phyloP scores from a whole-genome alignment of 2,113 vertebrate species.

The Pelecanoides urinatrix region DNA sequence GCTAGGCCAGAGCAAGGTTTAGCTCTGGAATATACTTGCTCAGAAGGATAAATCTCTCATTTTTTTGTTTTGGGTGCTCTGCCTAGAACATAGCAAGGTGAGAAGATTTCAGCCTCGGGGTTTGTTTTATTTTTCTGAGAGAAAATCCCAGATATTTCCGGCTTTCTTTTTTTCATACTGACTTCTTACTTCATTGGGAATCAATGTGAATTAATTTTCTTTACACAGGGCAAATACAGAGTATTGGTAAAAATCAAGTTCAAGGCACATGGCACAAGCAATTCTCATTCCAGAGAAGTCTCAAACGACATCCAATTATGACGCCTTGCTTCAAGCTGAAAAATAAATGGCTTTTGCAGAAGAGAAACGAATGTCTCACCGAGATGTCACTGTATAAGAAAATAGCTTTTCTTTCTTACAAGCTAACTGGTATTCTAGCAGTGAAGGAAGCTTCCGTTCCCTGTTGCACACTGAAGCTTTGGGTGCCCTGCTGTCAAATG shows the following conservation, averaged over 20 bases:
- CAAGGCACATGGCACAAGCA: not conserved
- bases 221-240: not conserved
- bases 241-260: not conserved
- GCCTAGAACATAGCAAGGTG: not conserved
- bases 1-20: not conserved
- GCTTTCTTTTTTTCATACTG: not conserved
- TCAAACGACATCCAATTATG: not conserved
- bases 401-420: not conserved
- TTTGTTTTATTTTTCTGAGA: not conserved
- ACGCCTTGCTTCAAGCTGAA: not conserved
- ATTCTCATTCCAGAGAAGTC: not conserved
- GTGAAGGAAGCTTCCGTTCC: not conserved
- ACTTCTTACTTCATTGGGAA: not conserved
- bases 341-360: not conserved
- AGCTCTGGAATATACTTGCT: not conserved
- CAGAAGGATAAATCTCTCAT: not conserved
- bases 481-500: not conserved
- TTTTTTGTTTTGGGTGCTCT: not conserved
- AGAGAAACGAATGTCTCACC: not conserved
- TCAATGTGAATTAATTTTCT: not conserved
- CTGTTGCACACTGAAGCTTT: not conserved
- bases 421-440: not conserved
- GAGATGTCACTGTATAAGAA: not conserved
- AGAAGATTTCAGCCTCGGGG: not conserved
- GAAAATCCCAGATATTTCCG: not conserved